Evolutionary conservation across 2,797 vertebrate species (phyloP), one percentile per base, ranked within the genome.

Genomic region (Threskiornis aethiopicus): DNA sequence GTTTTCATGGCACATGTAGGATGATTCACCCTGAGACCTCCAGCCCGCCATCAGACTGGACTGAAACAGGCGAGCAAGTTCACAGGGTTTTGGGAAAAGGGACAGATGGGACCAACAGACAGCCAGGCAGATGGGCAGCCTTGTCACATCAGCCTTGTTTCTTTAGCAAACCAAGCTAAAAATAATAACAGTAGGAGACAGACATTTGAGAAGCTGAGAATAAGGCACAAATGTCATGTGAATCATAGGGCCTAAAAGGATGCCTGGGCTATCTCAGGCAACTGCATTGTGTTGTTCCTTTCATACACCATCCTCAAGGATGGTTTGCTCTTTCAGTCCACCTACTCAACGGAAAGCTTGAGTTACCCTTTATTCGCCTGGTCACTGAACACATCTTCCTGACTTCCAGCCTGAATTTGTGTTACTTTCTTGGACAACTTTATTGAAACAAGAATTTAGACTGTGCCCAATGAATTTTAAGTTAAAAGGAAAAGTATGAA

Each of bases 191-290:
- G 61, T 55, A 66, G 79, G 47, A 91, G 84, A 84, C 9, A 90
- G 87, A 94, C 41, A 2, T 64, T 79, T 72, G 70, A 90, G 55
- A 89, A 83, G 59, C 77, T 92, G 84, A 94, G 87, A 94, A 77
- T 64, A 89, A 90, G 70, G 52, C 86, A 84, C 70, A 94, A 95
- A 95, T 92, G 78, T 83, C 92, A 84, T 75, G 57, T 92, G 96
- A 96, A 95, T 96, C 92, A 96, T 8, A 81, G 37, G 49, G 33
- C 76, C 72, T 71, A 49, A 89, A 91, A 93, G 59, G 49, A 87
- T 75, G 81, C 42, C 61, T 87, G 61, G 72, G 54, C 87, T 92
- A 70, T 84, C 79, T 91, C 82, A 81, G 84, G 64, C n/a, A 89
- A 61, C 71, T 37, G 39, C 37, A 54, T 51, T 77, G 26, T 83